phyloP scores from a whole-genome alignment of 2,888 invertebrate species.

The Hyles lineata region DNA sequence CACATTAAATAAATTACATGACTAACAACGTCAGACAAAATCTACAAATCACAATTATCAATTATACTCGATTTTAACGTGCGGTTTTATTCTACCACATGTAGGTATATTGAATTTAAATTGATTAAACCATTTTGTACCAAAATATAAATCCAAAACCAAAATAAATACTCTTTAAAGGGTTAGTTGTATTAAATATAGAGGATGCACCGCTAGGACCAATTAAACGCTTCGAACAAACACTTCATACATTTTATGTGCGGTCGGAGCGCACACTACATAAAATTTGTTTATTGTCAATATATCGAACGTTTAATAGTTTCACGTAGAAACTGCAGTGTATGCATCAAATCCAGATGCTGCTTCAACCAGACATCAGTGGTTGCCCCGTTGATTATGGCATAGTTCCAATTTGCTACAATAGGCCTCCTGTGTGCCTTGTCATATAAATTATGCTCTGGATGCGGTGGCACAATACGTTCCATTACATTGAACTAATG shows the following conservation, averaged over 20 bases:
- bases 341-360: conserved; percentile 41
- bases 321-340: conserved; percentile 1
- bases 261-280: not conserved
- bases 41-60: not conserved
- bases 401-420: conserved; percentile 70
- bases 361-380: conserved; percentile 48
- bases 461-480: conserved; percentile 63
- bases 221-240: not conserved
- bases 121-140: not conserved
- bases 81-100: not conserved
- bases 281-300: conserved; percentile 16
- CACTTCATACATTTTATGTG: conserved; percentile 14
- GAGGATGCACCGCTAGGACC: not conserved
- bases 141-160: not conserved
- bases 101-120: not conserved
- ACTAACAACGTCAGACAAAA: too few species aligned
- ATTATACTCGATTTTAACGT: not conserved
- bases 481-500: conserved; percentile 67
- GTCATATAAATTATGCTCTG: conserved; percentile 68
- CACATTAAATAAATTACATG: too few species aligned
- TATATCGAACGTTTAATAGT: conserved; percentile 21
- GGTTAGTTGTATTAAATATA: not conserved
- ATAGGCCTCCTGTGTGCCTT: conserved; percentile 54
- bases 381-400: conserved; percentile 58
- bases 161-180: not conserved